phyloP scores from a whole-genome alignment of 2,888 invertebrate species.

The Nineta flava region DNA sequence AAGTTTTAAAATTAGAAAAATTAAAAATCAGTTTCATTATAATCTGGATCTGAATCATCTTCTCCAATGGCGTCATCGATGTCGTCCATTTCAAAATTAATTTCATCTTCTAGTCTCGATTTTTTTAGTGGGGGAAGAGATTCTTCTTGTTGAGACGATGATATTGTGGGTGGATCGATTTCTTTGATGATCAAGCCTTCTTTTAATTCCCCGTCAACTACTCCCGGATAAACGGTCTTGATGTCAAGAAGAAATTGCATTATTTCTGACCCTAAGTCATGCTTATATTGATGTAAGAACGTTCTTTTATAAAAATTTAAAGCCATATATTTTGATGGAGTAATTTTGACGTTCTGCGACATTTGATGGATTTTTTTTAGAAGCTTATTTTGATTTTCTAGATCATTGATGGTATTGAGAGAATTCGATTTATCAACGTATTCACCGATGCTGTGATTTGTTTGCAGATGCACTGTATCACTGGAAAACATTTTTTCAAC shows the following conservation, averaged over 20 bases:
- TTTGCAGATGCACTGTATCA: too few species aligned
- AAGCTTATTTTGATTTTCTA: conserved; percentile 12
- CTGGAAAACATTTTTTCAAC: conserved; percentile 1
- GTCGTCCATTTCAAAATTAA: neutral
- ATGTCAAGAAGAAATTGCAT: conserved; percentile 9
- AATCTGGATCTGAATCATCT: conserved; percentile 4
- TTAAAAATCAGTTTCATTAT: too few species aligned
- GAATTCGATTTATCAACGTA: conserved; percentile 6
- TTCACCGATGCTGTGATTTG: conserved; percentile 11
- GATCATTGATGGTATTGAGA: conserved; percentile 7
- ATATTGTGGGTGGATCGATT: too few species aligned
- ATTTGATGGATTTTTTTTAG: conserved; percentile 7
- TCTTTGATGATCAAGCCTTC: too few species aligned
- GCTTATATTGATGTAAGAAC: too few species aligned
- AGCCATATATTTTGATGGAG: conserved; percentile 9
- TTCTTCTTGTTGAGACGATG: neutral
- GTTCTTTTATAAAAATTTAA: conserved; percentile 8
- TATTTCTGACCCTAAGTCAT: conserved; percentile 8
- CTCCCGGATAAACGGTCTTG: conserved; percentile 7
- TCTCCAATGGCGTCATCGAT: neutral
- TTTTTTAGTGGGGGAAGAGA: neutral
- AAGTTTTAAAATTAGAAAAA: too few species aligned
- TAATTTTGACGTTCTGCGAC: conserved; percentile 8
- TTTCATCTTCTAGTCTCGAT: neutral
- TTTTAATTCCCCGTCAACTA: conserved; percentile 6